These are phyloP conservation scores for Desmophyllum pertusum DNA, from an alignment of 92 coral and sea anemone species.

Conservation along the genomic window DNA sequence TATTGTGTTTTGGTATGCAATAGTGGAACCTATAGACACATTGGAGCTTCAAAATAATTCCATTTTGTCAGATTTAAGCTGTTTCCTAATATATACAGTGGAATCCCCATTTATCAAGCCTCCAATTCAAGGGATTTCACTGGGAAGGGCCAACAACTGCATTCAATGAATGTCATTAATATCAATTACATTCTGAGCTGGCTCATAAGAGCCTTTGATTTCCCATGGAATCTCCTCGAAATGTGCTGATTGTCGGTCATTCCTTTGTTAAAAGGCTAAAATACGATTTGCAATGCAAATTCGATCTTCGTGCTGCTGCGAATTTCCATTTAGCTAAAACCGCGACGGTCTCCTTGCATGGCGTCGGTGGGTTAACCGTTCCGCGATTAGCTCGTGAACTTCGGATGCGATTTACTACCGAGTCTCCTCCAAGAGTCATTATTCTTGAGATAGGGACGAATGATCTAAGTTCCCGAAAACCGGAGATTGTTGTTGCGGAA, in stretches of 20 bases:
- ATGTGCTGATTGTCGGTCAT: constrained; percentile 27
- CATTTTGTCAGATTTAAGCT: no score
- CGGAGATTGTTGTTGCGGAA: not conserved
- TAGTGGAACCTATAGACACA: no score
- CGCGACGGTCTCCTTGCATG: not conserved
- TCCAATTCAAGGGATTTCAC: no score
- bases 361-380: constrained; percentile 2
- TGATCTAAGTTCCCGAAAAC: not conserved
- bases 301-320: constrained; percentile 20
- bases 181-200: no score
- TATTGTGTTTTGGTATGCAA: no score
- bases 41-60: no score
- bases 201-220: no score
- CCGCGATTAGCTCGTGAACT: not conserved
- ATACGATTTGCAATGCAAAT: constrained; percentile 11
- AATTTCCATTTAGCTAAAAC: constrained; percentile 14
- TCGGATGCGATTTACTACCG: not conserved
- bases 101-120: no score
- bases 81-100: no score
- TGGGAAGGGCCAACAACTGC: no score
- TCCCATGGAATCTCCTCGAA: no score
- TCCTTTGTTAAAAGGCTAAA: constrained; percentile 31
- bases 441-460: not conserved
- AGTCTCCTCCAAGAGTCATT: not conserved
- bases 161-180: no score